These are phyloP conservation scores for Semaprochilodus insignis DNA, from an alignment of 2,797 vertebrate genomes.

Conservation along the genomic window DNA sequence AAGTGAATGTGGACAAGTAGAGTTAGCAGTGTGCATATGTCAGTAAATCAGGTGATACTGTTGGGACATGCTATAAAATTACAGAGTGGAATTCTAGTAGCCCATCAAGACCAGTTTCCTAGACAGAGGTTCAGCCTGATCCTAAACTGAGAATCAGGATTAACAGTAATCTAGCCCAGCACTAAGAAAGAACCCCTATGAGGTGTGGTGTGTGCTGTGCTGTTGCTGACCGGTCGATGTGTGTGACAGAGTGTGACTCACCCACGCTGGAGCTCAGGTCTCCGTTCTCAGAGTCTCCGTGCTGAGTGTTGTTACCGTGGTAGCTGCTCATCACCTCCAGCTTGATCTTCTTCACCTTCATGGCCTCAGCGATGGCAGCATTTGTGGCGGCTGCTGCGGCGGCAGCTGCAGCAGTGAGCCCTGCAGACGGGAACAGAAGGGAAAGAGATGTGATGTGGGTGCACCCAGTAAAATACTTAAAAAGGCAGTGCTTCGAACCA, in stretches of 20 bases:
- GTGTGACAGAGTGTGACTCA: conserved; percentile 76
- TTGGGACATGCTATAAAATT: background rate
- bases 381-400: conserved; percentile 96
- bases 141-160: background rate
- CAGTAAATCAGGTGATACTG: background rate
- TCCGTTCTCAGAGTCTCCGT: conserved; percentile 94
- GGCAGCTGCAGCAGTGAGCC: conserved; percentile 93
- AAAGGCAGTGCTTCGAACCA: background rate
- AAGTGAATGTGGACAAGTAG: too few relatives aligned
- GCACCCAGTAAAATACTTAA: background rate
- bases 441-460: conserved; percentile 19
- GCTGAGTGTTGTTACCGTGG: conserved; percentile 94
- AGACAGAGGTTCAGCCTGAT: background rate
- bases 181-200: background rate
- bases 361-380: conserved; percentile 98
- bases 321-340: conserved; percentile 99
- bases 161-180: background rate
- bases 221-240: conserved; percentile 37
- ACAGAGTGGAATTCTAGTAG: background rate
- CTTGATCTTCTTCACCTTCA: conserved; percentile 99
- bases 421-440: conserved; percentile 73
- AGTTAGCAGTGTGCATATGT: background rate
- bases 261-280: conserved; percentile 96
- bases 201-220: conserved; percentile 7
- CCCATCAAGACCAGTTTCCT: background rate